Evolutionary conservation across 2,888 invertebrate species (phyloP), one percentile per base, ranked within the genome.

Genomic region (Pocota personata): DNA sequence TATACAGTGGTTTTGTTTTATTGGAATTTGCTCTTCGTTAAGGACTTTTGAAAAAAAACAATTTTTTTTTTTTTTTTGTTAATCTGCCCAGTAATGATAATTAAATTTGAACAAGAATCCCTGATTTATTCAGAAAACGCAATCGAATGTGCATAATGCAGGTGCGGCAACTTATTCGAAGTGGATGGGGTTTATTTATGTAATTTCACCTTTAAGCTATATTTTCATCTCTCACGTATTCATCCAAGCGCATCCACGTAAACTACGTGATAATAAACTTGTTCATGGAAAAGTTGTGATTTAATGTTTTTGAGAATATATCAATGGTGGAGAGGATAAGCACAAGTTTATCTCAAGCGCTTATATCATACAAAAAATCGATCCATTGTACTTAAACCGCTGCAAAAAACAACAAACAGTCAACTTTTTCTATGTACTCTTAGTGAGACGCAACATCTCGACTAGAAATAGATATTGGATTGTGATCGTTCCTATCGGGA

Each of bases 261-360:
- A 10, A 62, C 43, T 27, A 62, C 16, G 62, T 27, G 62, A 62
- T 62, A 30, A 43, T 62, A 27, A 62, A 43, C 16, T 60, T 43
- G 40, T 43, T 16, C 27, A 24, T 27, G 1, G 43, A 16, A 60
- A 43, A 27, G 27, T 58, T 58, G n/a, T 58, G 57, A 58, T 58
- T 58, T 58, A 58, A 35, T 35, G 35, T 10, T 10, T 35, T 35
- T 12, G 35, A 35, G 35, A 10, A 8, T 8, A 3, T 10, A 35
- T 35, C 35, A 35, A 10, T 1, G 10, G 10, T 8, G 8, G 2
- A 8, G 35, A 10, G 0, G 8, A 2, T 8, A 10, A 0, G 10
- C 10, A n/a, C n/a, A n/a, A n/a, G n/a, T n/a, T n/a, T n/a, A n/a
- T n/a, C n/a, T n/a, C n/a, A 24, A 24, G 24, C 2, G 4, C 24